Evolutionary conservation across 2,113 vertebrate genomes (phyloP).

Genomic region (Sus scrofa): DNA sequence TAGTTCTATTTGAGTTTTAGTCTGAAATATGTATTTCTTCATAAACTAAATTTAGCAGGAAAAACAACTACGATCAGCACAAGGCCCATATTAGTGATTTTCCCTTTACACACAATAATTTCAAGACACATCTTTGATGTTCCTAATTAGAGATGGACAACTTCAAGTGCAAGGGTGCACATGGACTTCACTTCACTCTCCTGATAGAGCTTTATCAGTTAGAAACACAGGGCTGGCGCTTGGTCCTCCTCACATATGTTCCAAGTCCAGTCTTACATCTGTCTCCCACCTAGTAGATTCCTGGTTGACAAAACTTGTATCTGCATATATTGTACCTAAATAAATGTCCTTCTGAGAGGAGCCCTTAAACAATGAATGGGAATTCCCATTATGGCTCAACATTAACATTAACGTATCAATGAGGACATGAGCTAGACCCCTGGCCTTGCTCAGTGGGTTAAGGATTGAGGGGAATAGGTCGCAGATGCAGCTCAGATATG

Average conservation of each 20-base stretch:
- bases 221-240: not conserved
- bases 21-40: not conserved
- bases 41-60: not conserved
- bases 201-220: not conserved
- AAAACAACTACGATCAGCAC: not conserved
- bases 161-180: not conserved
- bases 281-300: not conserved
- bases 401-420: too few species aligned
- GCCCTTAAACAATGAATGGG: not conserved
- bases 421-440: too few species aligned
- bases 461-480: too few species aligned
- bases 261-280: not conserved
- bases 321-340: not conserved
- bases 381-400: too few species aligned
- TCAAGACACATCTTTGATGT: not conserved
- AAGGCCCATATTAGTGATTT: not conserved
- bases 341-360: not conserved
- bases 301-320: not conserved
- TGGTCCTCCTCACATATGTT: not conserved
- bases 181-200: not conserved
- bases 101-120: not conserved
- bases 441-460: too few species aligned
- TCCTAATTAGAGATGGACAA: not conserved
- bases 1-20: not conserved
- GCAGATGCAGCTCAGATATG: too few species aligned